Evolutionary conservation across 1,140 invertebrate species (phyloP), one percentile per base, ranked within the genome.

Genomic region (Coelopa frigida): DNA sequence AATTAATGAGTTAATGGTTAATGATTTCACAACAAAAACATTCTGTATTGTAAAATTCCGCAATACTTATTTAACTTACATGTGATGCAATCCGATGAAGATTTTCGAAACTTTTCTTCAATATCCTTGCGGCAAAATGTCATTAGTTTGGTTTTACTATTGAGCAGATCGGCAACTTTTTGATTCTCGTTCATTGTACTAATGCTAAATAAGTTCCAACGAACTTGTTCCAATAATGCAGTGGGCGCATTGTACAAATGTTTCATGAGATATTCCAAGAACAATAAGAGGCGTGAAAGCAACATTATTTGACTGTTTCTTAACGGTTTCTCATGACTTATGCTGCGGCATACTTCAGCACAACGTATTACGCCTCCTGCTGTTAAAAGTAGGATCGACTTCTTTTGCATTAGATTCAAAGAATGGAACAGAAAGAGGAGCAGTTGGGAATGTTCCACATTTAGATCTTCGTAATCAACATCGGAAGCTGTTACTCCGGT

Each of bases 201-300:
- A 0, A 68, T 56, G 24, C 64, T 69, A 7, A 70, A 70, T 12
- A 70, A 37, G 53, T 68, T 70, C 67, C 67, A 70, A 18, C 67
- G 61, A 70, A 87, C 85, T 73, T 88, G 85, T 71, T 87, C 83
- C 6, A 89, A 69, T 36, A 90, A 70, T 22, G 76, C 77, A 4
- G 83, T 74, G 2, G 85, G 87, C 0, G 86, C 84, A 65, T 95
- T 93, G 63, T 97, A 97, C 15, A 97, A 73, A 74, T 95, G 87
- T 68, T 90, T 89, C 80, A 97, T 89, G 43, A 97, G 80, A 59
- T 97, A 97, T 61, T 98, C 94, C 47, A 97, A 79, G n/a, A 97
- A 75, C 11, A 96, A 75, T 17, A 96, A 73, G 23, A 97, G 68
- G 33, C 94, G 75, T 0, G 88, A 88, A 5, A 93, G 72, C 57